Base-by-base conservation (phyloP, 2,888 invertebrate genomes). In the Leptinotarsa haldemani region DNA sequence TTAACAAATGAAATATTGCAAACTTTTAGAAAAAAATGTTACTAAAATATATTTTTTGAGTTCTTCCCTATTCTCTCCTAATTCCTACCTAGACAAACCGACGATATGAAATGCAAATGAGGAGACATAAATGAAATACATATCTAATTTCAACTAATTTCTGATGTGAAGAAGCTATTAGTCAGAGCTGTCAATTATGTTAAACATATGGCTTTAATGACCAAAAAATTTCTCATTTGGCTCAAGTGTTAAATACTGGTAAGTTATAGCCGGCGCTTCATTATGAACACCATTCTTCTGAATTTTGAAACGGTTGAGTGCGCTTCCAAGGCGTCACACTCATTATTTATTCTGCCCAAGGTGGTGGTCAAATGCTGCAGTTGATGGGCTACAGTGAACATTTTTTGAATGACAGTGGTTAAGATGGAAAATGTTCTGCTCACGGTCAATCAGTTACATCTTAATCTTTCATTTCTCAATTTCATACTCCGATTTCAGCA, bases 161-260 rank as follows among this genome's bases (percentile, higher is more conserved):
- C 63, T 72, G 63, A 73, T 65, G 66, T 69, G 69, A 64, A 61
- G 61, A 40, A 70, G 71, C 75, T 74, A 78, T 78, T 78, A 78
- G 77, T 74, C 77, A 75, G 75, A 79, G 72, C 69, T 73, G 76
- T 70, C 73, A 74, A 75, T 75, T 77, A 78, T 75, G 69, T 47
- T 53, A 53, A 74, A 71, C 79, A 79, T 71, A 76, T 79, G 79
- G 77, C 77, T 72, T 74, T 79, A 79, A 79, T 78, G 77, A 72
- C 73, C 78, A 77, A 75, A 74, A 79, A 79, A 78, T 76, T 74
- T 79, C 71, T 74, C 70, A 30, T 75, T 74, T 65, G 74, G 50
- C 68, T 69, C 72, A 72, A 77, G 79, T 79, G 79, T 78, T 74
- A 78, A 78, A 69, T 70, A 75, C 77, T 70, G 74, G 71, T 70